Evolutionary conservation across 2,113 vertebrate genomes (phyloP).

Genomic region (Phoenicopterus ruber): DNA sequence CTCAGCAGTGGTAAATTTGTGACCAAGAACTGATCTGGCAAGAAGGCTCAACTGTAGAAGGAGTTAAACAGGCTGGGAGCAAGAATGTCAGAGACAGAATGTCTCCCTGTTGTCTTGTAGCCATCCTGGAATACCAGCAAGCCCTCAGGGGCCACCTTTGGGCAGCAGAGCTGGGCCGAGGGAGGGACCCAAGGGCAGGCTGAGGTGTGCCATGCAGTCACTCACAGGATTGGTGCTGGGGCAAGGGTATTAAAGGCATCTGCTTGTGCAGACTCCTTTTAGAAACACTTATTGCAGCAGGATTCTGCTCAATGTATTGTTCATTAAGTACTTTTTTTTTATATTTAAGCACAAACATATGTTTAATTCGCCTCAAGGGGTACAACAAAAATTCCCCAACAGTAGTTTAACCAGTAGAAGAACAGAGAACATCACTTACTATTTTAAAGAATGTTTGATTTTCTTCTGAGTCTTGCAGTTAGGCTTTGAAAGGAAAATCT

Average conservation of each 20-base stretch:
- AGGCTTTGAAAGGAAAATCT: not conserved
- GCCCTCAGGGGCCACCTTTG: not conserved
- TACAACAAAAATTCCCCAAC: not conserved
- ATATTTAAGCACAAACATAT: not conserved
- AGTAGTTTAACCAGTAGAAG: not conserved
- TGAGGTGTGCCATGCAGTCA: not conserved
- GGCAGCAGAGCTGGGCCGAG: not conserved
- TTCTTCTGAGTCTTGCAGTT: not conserved
- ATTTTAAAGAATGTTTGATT: not conserved
- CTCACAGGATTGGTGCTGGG: not conserved
- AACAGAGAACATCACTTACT: not conserved
- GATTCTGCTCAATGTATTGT: not conserved
- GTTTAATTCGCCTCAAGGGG: accelerated
- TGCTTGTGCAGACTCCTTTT: not conserved
- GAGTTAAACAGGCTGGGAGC: not conserved
- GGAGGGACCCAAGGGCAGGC: not conserved
- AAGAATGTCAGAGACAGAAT: not conserved
- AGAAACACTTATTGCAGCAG: not conserved
- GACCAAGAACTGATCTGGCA: not conserved
- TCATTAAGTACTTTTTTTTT: not conserved
- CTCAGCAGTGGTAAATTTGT: not conserved
- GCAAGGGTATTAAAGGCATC: not conserved
- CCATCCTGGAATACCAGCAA: not conserved
- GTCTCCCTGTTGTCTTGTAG: not conserved
- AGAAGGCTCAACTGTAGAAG: not conserved